These are phyloP conservation scores for Microcebus lehilahytsara DNA, from an alignment of 2,113 vertebrate genomes.

Conservation along the genomic window DNA sequence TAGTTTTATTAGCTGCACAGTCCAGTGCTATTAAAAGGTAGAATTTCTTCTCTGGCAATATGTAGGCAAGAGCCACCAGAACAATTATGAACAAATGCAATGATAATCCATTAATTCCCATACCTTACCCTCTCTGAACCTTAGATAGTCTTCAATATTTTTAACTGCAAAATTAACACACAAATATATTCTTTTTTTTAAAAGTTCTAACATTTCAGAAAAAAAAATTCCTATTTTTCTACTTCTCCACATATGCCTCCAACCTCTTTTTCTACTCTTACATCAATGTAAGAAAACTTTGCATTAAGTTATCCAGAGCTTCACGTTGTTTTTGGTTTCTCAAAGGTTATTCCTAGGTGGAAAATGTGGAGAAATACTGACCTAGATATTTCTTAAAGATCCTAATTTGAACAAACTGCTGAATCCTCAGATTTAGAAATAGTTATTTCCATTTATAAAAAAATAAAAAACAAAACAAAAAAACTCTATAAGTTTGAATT, in stretches of 20 bases:
- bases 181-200: not conserved
- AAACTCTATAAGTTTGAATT: not conserved
- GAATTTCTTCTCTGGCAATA: not conserved
- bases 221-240: not conserved
- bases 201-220: slow-evolving; percentile 15
- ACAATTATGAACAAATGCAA: not conserved
- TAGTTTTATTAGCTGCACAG: not conserved
- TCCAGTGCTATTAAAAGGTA: not conserved
- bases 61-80: not conserved
- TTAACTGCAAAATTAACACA: not conserved
- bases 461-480: not conserved
- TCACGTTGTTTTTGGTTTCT: not conserved
- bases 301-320: not conserved
- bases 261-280: not conserved
- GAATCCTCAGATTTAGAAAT: slow-evolving; percentile 2
- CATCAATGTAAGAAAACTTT: not conserved
- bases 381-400: not conserved
- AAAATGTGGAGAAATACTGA: slow-evolving; percentile 3
- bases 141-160: not conserved
- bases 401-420: not conserved
- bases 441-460: not conserved
- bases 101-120: not conserved
- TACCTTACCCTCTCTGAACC: not conserved
- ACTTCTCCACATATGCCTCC: not conserved
- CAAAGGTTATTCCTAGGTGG: not conserved